Percentiles rank a stretch among this genome's conserved stretches.
These are phyloP conservation scores for Okamejei kenojei DNA, from an alignment of 2,797 vertebrate species.

Conservation along the genomic window DNA sequence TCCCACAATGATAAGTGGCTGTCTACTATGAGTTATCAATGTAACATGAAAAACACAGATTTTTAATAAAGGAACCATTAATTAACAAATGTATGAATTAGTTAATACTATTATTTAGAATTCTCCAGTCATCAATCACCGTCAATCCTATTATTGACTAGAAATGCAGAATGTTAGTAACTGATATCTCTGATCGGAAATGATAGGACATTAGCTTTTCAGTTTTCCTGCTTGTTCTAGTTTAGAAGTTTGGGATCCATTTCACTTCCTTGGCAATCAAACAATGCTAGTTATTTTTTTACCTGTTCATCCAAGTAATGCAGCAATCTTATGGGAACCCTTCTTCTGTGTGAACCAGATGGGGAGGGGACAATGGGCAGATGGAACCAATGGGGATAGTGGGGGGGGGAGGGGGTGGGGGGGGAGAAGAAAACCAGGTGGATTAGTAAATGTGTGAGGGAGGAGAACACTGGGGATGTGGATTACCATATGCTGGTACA, in stretches of 20 bases:
- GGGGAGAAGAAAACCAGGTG: too few species aligned
- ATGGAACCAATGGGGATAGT: too few species aligned
- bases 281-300: conserved; percentile 36
- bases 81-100: not conserved
- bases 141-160: not conserved
- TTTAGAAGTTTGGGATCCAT: not conserved
- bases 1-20: not conserved
- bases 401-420: too few species aligned
- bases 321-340: not conserved
- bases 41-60: not conserved
- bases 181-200: not conserved
- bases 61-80: not conserved
- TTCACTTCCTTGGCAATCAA: conserved; percentile 46
- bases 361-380: too few species aligned
- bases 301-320: not conserved
- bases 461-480: too few species aligned
- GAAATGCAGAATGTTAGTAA: not conserved
- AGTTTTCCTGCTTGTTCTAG: not conserved
- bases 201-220: not conserved
- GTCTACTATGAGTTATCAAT: not conserved
- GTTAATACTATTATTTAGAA: not conserved
- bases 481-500: too few species aligned
- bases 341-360: too few species aligned
- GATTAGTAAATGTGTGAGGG: too few species aligned
- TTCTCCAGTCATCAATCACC: not conserved